Percentiles rank a stretch among this genome's conserved stretches.
phyloP scores from a whole-genome alignment of 2,797 vertebrate species.

The Mus caroli region DNA sequence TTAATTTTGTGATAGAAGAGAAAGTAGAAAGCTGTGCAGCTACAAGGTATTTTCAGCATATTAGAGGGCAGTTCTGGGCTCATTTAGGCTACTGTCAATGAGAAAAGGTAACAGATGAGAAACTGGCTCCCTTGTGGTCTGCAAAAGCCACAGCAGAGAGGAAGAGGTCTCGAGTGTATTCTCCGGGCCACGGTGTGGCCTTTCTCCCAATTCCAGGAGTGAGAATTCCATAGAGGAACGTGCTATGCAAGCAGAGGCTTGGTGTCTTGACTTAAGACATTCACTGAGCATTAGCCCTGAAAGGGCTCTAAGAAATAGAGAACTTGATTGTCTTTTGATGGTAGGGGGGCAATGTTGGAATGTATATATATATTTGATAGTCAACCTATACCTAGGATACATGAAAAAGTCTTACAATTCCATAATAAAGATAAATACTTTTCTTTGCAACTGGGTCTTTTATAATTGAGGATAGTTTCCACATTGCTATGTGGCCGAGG shows the following conservation, averaged over 20 bases:
- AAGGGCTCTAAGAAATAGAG: neutral
- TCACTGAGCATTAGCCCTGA: neutral
- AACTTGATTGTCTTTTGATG: neutral
- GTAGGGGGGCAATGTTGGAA: neutral
- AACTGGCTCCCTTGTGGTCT: neutral
- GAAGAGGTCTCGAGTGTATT: neutral
- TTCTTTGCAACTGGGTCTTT: neutral
- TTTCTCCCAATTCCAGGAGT: neutral
- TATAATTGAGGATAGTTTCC: neutral
- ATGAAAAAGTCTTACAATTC: neutral
- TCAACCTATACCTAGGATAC: neutral
- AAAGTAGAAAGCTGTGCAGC: neutral
- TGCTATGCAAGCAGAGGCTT: neutral
- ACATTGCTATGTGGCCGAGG: neutral
- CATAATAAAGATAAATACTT: neutral
- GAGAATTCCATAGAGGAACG: neutral
- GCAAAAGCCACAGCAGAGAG: neutral
- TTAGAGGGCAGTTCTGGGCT: neutral
- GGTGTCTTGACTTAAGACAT: neutral
- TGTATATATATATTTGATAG: neutral
- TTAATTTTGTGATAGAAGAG: neutral
- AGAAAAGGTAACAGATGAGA: neutral
- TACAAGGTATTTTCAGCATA: neutral
- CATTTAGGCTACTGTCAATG: neutral
- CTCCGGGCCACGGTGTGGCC: accelerated